phyloP scores from a whole-genome alignment of 2,113 vertebrate genomes.

The Merops nubicus region DNA sequence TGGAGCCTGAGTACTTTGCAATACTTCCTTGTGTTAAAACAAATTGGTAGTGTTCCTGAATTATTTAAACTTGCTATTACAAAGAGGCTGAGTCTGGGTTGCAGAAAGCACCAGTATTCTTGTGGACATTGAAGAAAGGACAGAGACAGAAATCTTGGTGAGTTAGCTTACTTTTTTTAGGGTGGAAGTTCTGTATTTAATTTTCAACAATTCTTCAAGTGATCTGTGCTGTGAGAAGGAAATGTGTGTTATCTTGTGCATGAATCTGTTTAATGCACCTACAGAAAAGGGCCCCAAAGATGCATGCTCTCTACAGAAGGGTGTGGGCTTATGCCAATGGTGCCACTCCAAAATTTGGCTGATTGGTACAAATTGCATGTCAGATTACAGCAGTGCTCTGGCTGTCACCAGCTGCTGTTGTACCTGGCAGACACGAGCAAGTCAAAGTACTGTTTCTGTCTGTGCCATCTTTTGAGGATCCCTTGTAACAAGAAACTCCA shows the following conservation, averaged over 20 bases:
- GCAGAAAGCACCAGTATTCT: constrained; percentile 43
- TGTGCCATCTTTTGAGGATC: not conserved
- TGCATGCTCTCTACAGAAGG: not conserved
- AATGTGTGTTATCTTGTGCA: not conserved
- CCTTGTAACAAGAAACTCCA: not conserved
- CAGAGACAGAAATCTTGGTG: not conserved
- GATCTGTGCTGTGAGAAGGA: not conserved
- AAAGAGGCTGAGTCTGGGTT: not conserved
- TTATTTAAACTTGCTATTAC: not conserved
- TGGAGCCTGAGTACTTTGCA: not conserved
- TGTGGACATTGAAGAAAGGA: not conserved
- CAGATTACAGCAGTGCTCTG: not conserved
- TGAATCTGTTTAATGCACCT: not conserved
- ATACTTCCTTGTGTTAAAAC: not conserved
- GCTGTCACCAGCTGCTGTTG: accelerated
- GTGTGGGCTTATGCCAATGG: not conserved
- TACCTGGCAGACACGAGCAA: not conserved
- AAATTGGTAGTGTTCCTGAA: not conserved
- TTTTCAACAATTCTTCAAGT: not conserved
- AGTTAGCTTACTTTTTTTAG: not conserved
- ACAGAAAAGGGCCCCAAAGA: not conserved
- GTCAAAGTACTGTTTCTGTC: not conserved
- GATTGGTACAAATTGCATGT: not conserved
- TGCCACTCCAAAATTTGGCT: not conserved
- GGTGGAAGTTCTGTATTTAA: not conserved